Evolutionary conservation across 2,888 invertebrate species (phyloP), one percentile per base, ranked within the genome.

Genomic region (Prenolepis imparis): DNA sequence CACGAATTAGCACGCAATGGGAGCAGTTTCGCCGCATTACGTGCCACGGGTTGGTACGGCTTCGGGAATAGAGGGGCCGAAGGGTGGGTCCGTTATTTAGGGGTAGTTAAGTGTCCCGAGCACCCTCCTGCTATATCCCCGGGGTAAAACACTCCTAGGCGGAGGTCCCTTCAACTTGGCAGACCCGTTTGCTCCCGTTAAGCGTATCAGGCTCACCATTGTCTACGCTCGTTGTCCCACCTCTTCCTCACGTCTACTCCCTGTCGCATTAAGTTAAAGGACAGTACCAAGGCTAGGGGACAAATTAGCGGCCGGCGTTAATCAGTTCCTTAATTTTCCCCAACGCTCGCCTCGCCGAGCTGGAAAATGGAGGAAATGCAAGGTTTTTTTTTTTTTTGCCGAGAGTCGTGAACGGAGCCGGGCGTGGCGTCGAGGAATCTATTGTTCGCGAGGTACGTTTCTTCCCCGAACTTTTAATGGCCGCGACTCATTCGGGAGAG

Each of bases 41-140:
- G 82, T 28, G 75, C 55, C 55, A 80, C 77, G 82, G 8, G 73
- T 87, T 78, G 75, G 81, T 80, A 73, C 82, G 84, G 77, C 87
- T 82, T 63, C 55, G 70, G 80, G 87, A 83, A 73, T 74, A 70
- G 39, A 70, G 44, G 55, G 70, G 18, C 24, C 39, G 57, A 24
- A 72, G 18, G 84, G 48, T 61, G 74, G 77, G 74, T 87, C 83
- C 85, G 86, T 89, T 90, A 90, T 91, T 91, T 91, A 91, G 87
- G 83, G 85, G 80, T 87, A 84, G 86, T 82, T 74, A 82, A 87
- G 88, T 84, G 84, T 84, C 64, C 82, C 73, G 70, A 66, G 55
- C 36, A 57, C 78, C 81, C 77, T 80, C 72, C 64, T 64, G 36
- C 66, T 80, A 74, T 74, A n/a, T n/a, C n/a, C 80, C 80, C 41